Conservation (phyloP, 2,888 invertebrate genomes). For the Lasioglossum oenotherae region DNA sequence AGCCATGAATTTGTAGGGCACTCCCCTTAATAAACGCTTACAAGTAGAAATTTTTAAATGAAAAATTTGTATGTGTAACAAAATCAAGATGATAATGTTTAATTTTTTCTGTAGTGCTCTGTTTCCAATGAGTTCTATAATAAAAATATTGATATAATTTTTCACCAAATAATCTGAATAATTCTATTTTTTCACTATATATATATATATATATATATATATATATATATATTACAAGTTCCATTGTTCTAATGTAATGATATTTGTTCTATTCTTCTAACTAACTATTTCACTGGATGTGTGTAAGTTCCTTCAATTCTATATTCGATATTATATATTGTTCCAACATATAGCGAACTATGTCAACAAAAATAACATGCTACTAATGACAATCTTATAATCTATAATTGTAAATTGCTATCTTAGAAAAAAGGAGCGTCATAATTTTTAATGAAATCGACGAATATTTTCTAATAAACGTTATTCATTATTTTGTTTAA, state of each 20-base stretch:
- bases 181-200: slow-evolving; percentile 13
- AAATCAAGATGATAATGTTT: slow-evolving; percentile 18
- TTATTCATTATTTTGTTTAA: slow-evolving; percentile 5
- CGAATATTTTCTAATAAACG: slow-evolving; percentile 24
- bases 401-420: slow-evolving; percentile 15
- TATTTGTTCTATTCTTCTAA: slow-evolving; percentile 22
- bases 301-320: background rate
- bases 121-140: background rate
- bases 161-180: slow-evolving; percentile 7
- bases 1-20: slow-evolving; percentile 55
- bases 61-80: slow-evolving; percentile 12
- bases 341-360: background rate
- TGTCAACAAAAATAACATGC: background rate
- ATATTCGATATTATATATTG: background rate
- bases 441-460: slow-evolving; percentile 3
- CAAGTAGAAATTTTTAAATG: slow-evolving; percentile 15
- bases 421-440: slow-evolving; percentile 1
- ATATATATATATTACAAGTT: slow-evolving; percentile 30
- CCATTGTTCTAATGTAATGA: background rate
- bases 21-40: slow-evolving; percentile 10
- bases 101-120: background rate
- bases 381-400: slow-evolving; percentile 10
- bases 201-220: slow-evolving; percentile 17
- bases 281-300: slow-evolving; percentile 2
- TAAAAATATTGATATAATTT: slow-evolving; percentile 14